These are phyloP conservation scores for Cyprinodon tularosa DNA, from an alignment of 2,113 vertebrate genomes.

Conservation along the genomic window DNA sequence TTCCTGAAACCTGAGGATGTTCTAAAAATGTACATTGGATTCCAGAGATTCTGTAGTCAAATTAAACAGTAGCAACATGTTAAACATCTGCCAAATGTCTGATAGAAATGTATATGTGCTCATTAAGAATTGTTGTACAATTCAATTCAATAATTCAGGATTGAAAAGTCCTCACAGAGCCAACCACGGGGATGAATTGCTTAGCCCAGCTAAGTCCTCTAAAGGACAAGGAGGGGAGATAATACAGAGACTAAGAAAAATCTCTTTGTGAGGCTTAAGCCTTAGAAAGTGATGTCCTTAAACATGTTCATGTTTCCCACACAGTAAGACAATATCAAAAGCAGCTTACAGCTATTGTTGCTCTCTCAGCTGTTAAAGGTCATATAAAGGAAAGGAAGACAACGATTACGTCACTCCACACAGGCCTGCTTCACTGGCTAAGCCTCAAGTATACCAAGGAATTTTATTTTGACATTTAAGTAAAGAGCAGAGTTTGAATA, in stretches of 20 bases:
- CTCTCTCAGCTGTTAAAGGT: constrained; percentile 64
- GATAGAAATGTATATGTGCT: constrained; percentile 1
- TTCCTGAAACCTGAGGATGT: too few species aligned
- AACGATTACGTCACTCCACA: constrained; percentile 16
- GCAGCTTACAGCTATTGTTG: constrained; percentile 70
- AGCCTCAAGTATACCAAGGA: constrained; percentile 27
- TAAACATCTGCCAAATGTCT: background rate
- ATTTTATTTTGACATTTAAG: constrained; percentile 58
- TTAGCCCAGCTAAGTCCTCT: constrained; percentile 58
- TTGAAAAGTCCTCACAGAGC: constrained; percentile 64
- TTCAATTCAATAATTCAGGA: constrained; percentile 32
- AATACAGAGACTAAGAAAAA: constrained; percentile 66
- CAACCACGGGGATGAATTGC: constrained; percentile 58
- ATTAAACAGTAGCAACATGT: background rate
- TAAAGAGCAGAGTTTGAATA: constrained; percentile 48
- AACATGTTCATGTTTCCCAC: constrained; percentile 60
- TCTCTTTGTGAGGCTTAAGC: constrained; percentile 65
- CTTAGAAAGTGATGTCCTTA: constrained; percentile 63
- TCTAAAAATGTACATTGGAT: too few species aligned
- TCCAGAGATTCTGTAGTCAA: background rate
- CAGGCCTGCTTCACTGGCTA: constrained; percentile 42
- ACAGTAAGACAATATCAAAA: constrained; percentile 69
- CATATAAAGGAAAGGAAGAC: constrained; percentile 41
- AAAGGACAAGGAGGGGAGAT: constrained; percentile 66
- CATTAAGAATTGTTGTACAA: constrained; percentile 9